A percentile compares a stretch with the other conserved stretches of the same genome.
Conservation (phyloP, 2,888 invertebrate species). For the Megastigmus dorsalis region DNA sequence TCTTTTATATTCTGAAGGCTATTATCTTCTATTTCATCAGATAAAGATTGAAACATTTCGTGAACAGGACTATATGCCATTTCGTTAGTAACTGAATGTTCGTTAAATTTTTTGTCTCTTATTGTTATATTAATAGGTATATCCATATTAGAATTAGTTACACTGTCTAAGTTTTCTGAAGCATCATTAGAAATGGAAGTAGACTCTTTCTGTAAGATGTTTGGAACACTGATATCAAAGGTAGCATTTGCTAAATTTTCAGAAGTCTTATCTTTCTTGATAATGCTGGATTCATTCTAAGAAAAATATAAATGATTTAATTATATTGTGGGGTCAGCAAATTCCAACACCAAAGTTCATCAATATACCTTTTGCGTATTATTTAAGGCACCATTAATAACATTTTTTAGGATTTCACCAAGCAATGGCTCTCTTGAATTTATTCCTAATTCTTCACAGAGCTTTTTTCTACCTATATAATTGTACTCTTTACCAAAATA, state of each 20-base stretch:
- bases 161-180: constrained; percentile 65
- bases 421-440: constrained; percentile 70
- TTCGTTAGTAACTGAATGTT: constrained; percentile 49
- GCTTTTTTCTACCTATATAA: constrained; percentile 77
- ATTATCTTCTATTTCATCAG: constrained; percentile 3
- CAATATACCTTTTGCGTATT: constrained; percentile 66
- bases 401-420: constrained; percentile 70
- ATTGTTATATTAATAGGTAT: constrained; percentile 71
- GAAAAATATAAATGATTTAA: constrained; percentile 49
- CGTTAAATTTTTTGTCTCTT: constrained; percentile 66
- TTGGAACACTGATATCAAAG: constrained; percentile 69
- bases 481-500: constrained; percentile 80
- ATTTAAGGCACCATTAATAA: constrained; percentile 69
- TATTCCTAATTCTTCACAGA: constrained; percentile 72
- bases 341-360: no score
- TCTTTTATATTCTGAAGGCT: constrained; percentile 28
- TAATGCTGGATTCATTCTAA: constrained; percentile 65
- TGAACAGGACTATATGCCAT: constrained; percentile 52
- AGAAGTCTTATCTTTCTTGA: constrained; percentile 62
- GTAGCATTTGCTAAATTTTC: constrained; percentile 68
- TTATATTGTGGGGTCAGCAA: no score
- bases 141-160: constrained; percentile 62
- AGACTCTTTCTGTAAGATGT: constrained; percentile 65
- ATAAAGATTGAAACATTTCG: constrained; percentile 26
- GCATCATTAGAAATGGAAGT: constrained; percentile 62